Conservation (phyloP, 2,113 vertebrate species). For the Okapia johnstoni region DNA sequence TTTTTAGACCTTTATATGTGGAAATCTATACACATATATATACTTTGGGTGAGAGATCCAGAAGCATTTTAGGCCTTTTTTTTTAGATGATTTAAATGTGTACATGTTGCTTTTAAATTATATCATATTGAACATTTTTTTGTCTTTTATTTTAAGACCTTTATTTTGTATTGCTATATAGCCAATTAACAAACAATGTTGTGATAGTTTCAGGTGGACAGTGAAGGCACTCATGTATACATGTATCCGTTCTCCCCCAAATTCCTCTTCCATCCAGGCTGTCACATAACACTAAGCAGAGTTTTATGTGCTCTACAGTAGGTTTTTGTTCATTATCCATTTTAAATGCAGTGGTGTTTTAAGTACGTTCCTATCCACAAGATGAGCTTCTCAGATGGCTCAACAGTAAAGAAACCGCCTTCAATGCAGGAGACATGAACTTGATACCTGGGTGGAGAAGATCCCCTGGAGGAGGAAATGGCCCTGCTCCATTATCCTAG, state of each 20-base stretch:
- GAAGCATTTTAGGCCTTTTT: background rate
- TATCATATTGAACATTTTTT: background rate
- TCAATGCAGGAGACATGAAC: background rate
- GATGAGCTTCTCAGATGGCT: background rate
- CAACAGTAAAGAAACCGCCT: background rate
- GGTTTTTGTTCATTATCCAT: background rate
- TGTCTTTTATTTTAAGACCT: background rate
- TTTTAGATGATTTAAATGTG: background rate
- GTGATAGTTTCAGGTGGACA: background rate
- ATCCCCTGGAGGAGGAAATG: background rate
- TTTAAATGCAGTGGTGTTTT: background rate
- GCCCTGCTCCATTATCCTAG: background rate
- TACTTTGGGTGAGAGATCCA: background rate
- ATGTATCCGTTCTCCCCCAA: background rate
- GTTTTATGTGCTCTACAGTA: background rate
- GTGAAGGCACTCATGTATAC: background rate
- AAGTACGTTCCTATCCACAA: background rate
- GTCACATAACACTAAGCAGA: background rate
- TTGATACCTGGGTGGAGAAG: background rate
- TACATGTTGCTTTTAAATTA: background rate
- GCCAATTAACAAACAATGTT: background rate
- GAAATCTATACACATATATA: background rate
- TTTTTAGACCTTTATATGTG: background rate
- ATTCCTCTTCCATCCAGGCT: background rate
- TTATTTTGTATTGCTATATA: background rate